Evolutionary conservation across 2,113 vertebrate genomes (phyloP).

Genomic region (Scomber scombrus): DNA sequence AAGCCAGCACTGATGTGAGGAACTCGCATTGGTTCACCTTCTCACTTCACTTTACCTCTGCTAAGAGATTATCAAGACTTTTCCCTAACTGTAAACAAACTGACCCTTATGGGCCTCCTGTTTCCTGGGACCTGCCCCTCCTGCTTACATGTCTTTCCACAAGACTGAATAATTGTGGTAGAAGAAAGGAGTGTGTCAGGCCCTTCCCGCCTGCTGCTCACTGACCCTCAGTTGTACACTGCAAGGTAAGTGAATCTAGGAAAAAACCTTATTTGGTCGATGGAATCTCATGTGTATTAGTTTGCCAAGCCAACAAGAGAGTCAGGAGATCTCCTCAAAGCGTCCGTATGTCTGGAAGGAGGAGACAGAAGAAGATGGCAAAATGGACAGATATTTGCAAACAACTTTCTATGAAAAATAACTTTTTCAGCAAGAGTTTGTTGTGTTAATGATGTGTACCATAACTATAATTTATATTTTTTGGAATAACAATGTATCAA

Average conservation of each 20-base stretch:
- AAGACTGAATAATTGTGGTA: slow-evolving; percentile 66
- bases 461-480: too few species aligned
- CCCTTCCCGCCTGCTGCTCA: slow-evolving; percentile 58
- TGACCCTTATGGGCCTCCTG: slow-evolving; percentile 44
- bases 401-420: background rate
- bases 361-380: background rate
- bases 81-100: slow-evolving; percentile 39
- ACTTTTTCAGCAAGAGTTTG: too few species aligned
- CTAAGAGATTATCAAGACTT: slow-evolving; percentile 1
- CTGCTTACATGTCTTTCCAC: slow-evolving; percentile 48
- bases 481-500: too few species aligned
- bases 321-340: background rate
- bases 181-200: slow-evolving; percentile 47
- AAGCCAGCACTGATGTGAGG: background rate
- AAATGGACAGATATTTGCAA: background rate
- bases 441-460: too few species aligned
- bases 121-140: slow-evolving; percentile 53
- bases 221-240: slow-evolving; percentile 51
- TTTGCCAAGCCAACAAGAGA: slow-evolving; percentile 1
- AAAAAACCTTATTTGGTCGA: slow-evolving; percentile 58
- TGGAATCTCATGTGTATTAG: slow-evolving; percentile 10
- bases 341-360: background rate
- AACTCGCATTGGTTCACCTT: background rate
- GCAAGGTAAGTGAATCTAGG: slow-evolving; percentile 29
- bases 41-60: background rate